Evolutionary conservation across 2,797 vertebrate species (phyloP), one percentile per base, ranked within the genome.

Genomic region (Dendrocincla tyrannina): DNA sequence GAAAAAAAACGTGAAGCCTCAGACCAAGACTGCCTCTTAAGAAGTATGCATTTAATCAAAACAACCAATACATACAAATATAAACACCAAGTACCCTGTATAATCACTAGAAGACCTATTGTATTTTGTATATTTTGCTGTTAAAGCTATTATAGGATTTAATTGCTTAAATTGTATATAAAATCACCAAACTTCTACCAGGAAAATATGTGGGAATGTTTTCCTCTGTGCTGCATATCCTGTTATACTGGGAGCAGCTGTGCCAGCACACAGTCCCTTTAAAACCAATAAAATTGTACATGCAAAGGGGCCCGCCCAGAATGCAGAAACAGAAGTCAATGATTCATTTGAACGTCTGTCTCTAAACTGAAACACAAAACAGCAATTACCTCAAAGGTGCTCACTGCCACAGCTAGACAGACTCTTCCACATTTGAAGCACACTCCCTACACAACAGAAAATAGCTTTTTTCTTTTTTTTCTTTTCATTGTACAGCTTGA

Each of bases 321-420:
- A 72, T 6, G 15, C 69, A 93, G 89, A 73, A 81, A 66, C 89
- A 89, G 75, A 91, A 96, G 77, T 70, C 70, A 92, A 2, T 85
- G 80, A 93, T 83, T 96, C 91, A 82, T 88, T 79, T 86, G 47
- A 95, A 82, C 0, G 23, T 85, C 88, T 88, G 55, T 73, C 82
- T 91, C 88, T 90, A 83, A 95, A 85, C 82, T 82, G 81, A 92
- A 97, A 89, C 66, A 94, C 80, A 91, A 97, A 96, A 94, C 30
- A 94, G 69, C 66, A 95, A 91, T 95, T 95, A 91, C 69, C 50
- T 94, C 89, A 93, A 81, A 95, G 86, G 90, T 81, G 66, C 74
- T 88, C 80, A 66, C 73, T 93, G 80, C 73, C 93, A 88, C 86
- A 92, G 74, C 42, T 37, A 79, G 80, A 63, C 90, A 91, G 74